phyloP scores from a whole-genome alignment of 2,888 invertebrate genomes.

The Scaptomyza parva region DNA sequence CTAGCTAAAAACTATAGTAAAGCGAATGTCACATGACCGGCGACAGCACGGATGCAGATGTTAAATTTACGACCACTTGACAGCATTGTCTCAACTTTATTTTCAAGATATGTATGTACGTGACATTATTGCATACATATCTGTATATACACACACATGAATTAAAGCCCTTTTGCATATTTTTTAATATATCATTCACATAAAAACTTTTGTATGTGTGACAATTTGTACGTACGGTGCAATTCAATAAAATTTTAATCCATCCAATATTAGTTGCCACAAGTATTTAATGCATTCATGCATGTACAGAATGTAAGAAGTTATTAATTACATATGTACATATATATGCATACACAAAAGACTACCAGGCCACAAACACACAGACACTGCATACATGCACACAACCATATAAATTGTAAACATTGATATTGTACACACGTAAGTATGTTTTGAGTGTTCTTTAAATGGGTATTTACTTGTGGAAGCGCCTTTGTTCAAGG shows the following conservation, averaged over 20 bases:
- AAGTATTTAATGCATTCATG: not conserved
- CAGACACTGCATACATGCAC: slow-evolving; percentile 16
- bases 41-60: not conserved
- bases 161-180: not conserved
- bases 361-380: slow-evolving; percentile 1
- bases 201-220: not conserved
- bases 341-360: slow-evolving; percentile 1
- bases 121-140: slow-evolving; percentile 4
- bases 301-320: not conserved
- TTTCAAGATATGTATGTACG: slow-evolving; percentile 11
- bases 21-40: slow-evolving; percentile 15
- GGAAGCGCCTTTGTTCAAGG: slow-evolving; percentile 48
- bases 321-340: slow-evolving; percentile 4
- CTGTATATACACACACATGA: not conserved
- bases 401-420: slow-evolving; percentile 16
- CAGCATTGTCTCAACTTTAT: slow-evolving; percentile 5
- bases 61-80: slow-evolving; percentile 6
- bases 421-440: slow-evolving; percentile 10
- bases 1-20: slow-evolving; percentile 3
- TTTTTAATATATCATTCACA: not conserved
- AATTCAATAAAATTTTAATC: not conserved
- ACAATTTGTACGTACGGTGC: not conserved
- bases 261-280: not conserved
- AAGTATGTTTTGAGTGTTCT: slow-evolving; percentile 16
- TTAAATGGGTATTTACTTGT: slow-evolving; percentile 56